Conservation (phyloP, 2,113 vertebrate species). For the Ascaphus truei region DNA sequence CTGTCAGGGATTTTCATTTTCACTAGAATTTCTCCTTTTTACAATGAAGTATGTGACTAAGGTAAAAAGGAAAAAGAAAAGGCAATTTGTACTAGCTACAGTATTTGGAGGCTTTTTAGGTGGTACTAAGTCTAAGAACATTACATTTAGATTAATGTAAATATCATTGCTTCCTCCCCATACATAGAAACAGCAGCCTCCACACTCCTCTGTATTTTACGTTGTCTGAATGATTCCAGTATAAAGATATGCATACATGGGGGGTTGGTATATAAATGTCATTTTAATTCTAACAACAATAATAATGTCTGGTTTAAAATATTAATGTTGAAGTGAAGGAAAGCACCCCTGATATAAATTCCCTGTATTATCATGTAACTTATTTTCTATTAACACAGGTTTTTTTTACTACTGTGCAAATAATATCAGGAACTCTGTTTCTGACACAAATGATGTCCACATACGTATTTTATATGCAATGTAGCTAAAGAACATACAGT, state of each 20-base stretch:
- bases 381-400: not conserved
- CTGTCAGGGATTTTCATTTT: too few species aligned
- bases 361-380: not conserved
- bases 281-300: not conserved
- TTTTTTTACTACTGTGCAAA: not conserved
- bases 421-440: too few species aligned
- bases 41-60: not conserved
- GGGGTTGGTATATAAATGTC: not conserved
- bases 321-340: slow-evolving; percentile 2
- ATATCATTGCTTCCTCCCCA: not conserved
- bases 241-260: not conserved
- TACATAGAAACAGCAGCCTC: too few species aligned
- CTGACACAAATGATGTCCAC: too few species aligned
- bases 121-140: not conserved
- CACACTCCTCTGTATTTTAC: not conserved
- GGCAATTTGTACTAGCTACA: slow-evolving; percentile 2
- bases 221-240: slow-evolving; percentile 4
- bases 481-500: too few species aligned
- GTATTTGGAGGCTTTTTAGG: not conserved
- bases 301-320: not conserved
- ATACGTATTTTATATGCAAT: too few species aligned
- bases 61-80: not conserved
- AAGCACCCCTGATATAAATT: not conserved
- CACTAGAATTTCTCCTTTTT: too few species aligned
- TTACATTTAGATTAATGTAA: slow-evolving; percentile 1